Conservation (phyloP, 2,888 invertebrate species). For the Lithophane socia region DNA sequence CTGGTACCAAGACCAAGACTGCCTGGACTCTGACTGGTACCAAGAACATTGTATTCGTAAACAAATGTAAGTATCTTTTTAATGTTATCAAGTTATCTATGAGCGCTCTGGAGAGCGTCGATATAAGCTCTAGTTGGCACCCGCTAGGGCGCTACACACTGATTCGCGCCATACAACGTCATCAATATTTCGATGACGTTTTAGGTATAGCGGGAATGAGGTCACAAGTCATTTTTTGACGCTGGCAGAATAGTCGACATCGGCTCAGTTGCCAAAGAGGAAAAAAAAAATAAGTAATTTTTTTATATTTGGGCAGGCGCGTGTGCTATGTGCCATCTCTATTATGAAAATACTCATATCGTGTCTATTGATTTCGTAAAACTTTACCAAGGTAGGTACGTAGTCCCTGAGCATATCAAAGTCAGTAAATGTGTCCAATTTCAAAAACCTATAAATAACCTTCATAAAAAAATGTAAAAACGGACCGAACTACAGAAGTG, state of each 20-base stretch:
- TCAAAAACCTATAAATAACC: slow-evolving; percentile 6
- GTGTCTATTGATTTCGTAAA: background rate
- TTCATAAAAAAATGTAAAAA: background rate
- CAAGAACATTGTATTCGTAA: slow-evolving; percentile 15
- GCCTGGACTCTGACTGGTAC: background rate
- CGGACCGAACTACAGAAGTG: slow-evolving; percentile 12
- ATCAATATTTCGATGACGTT: background rate
- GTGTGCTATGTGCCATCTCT: background rate
- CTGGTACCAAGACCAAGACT: too few species aligned
- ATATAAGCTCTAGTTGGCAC: slow-evolving; percentile 12
- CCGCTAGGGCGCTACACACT: background rate
- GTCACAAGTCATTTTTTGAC: background rate
- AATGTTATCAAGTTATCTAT: slow-evolving; percentile 30
- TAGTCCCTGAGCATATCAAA: background rate
- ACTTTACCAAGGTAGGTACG: background rate
- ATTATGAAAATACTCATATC: too few species aligned
- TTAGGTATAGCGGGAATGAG: background rate
- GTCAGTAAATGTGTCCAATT: background rate
- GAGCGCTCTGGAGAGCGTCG: slow-evolving; percentile 8
- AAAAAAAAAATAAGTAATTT: too few species aligned
- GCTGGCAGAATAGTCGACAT: too few species aligned
- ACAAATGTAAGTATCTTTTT: slow-evolving; percentile 1
- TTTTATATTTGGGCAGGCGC: background rate
- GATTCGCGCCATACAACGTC: background rate
- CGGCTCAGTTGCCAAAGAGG: too few species aligned